phyloP scores from a whole-genome alignment of 2,113 vertebrate species.

The Chroicocephalus ridibundus region DNA sequence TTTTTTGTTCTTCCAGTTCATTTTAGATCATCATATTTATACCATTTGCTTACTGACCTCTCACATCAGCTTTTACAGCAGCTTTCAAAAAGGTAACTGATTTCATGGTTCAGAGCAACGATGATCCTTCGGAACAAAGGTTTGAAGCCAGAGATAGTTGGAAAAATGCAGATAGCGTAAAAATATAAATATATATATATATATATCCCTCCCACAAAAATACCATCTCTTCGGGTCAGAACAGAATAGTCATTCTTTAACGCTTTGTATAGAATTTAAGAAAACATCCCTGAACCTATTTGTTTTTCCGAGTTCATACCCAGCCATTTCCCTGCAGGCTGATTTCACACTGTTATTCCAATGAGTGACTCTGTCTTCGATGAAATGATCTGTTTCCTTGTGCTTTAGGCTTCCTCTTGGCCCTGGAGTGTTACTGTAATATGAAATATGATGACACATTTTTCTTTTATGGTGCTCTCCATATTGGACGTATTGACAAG shows the following conservation, averaged over 20 bases:
- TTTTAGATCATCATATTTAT: slow-evolving; percentile 11
- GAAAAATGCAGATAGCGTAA: not conserved
- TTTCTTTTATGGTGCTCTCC: not conserved
- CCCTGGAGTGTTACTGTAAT: slow-evolving; percentile 6
- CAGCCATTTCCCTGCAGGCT: not conserved
- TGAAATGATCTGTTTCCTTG: slow-evolving; percentile 10
- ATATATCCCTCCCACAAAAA: slow-evolving; percentile 27
- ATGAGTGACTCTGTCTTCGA: not conserved
- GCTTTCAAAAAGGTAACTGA: slow-evolving; percentile 25
- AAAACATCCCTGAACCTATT: slow-evolving; percentile 39
- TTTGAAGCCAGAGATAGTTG: slow-evolving; percentile 7
- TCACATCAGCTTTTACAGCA: slow-evolving; percentile 31
- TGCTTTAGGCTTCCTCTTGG: slow-evolving; percentile 21
- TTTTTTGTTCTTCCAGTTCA: not conserved
- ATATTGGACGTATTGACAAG: not conserved
- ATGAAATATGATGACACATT: slow-evolving; percentile 14
- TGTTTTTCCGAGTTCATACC: not conserved
- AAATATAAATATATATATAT: slow-evolving; percentile 17
- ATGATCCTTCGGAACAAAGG: not conserved
- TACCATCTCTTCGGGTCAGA: not conserved
- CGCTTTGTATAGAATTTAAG: not conserved
- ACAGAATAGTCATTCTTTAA: slow-evolving; percentile 22
- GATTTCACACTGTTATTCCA: slow-evolving; percentile 9
- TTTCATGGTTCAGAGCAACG: slow-evolving; percentile 28
- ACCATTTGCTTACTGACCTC: not conserved